phyloP scores from a whole-genome alignment of 2,113 vertebrate genomes.

The Protobothrops flavoviridis region DNA sequence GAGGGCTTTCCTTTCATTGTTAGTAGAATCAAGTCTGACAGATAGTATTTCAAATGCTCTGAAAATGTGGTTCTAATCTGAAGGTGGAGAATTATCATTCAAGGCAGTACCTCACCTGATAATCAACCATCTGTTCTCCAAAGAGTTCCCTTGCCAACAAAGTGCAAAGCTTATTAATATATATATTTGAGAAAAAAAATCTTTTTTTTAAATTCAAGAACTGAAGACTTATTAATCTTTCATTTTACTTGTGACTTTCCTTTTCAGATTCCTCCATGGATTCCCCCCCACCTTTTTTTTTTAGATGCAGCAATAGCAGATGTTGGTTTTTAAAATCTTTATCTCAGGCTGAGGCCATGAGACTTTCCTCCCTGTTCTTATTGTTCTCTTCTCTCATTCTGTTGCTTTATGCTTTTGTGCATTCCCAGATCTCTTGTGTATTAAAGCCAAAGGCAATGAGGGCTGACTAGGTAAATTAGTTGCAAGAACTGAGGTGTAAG shows the following conservation, averaged over 20 bases:
- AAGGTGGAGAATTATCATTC: slow-evolving; percentile 34
- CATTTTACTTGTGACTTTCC: neutral
- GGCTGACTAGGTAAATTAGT: neutral
- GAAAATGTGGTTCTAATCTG: slow-evolving; percentile 45
- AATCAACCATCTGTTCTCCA: neutral
- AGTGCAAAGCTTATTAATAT: neutral
- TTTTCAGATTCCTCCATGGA: neutral
- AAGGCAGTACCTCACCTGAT: neutral
- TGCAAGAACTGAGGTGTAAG: too few relatives aligned
- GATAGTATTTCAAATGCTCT: slow-evolving; percentile 53
- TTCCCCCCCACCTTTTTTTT: too few relatives aligned
- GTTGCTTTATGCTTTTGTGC: neutral
- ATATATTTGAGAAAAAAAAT: neutral
- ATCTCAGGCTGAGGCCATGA: neutral
- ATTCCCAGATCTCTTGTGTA: neutral
- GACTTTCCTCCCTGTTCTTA: neutral
- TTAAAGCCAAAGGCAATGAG: neutral
- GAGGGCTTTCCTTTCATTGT: slow-evolving; percentile 48
- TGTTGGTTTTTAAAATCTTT: neutral
- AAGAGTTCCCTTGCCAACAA: slow-evolving; percentile 15
- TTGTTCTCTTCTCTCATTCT: neutral
- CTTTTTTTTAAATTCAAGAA: neutral
- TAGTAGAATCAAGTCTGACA: slow-evolving; percentile 56
- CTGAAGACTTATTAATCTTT: neutral
- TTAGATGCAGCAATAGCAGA: neutral